Conservation (phyloP, 2,888 invertebrate species). For the Ichneumon xanthorius region DNA sequence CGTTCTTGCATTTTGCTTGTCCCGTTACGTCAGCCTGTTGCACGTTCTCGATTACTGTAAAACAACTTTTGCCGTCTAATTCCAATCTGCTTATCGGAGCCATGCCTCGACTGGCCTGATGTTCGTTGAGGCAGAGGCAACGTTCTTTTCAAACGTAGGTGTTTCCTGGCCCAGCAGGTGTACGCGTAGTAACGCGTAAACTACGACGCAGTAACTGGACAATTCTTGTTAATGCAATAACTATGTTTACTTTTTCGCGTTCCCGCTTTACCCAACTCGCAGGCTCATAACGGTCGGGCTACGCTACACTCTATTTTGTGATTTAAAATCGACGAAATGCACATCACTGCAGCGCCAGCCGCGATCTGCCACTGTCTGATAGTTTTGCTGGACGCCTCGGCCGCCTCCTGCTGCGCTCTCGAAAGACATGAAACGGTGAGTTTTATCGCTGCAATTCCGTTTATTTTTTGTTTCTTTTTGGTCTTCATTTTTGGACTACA, state of each 20-base stretch:
- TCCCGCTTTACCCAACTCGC: conserved; percentile 41
- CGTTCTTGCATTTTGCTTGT: conserved; percentile 86
- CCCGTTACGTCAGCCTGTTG: conserved; percentile 82
- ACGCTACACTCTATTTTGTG: conserved; percentile 64
- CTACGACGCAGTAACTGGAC: background rate
- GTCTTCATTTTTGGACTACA: no score
- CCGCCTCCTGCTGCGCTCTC: background rate
- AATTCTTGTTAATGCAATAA: background rate
- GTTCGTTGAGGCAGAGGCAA: conserved; percentile 86
- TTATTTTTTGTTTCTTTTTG: no score
- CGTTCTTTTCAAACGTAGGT: conserved; percentile 82
- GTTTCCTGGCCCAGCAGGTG: conserved; percentile 82
- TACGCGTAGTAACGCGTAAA: background rate
- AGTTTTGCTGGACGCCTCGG: background rate
- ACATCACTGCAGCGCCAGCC: background rate
- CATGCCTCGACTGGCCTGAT: no score
- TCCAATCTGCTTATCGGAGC: conserved; percentile 78
- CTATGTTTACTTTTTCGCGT: conserved; percentile 55
- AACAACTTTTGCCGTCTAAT: conserved; percentile 78
- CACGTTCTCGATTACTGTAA: conserved; percentile 84
- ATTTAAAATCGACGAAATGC: conserved; percentile 59
- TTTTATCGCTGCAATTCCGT: background rate
- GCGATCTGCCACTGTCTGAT: background rate
- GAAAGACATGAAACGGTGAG: background rate
- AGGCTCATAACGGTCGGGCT: conserved; percentile 52